A percentile compares a stretch with the other conserved stretches of the same genome.
phyloP scores from a whole-genome alignment of 2,888 invertebrate genomes.

The Andrena flavipes region DNA sequence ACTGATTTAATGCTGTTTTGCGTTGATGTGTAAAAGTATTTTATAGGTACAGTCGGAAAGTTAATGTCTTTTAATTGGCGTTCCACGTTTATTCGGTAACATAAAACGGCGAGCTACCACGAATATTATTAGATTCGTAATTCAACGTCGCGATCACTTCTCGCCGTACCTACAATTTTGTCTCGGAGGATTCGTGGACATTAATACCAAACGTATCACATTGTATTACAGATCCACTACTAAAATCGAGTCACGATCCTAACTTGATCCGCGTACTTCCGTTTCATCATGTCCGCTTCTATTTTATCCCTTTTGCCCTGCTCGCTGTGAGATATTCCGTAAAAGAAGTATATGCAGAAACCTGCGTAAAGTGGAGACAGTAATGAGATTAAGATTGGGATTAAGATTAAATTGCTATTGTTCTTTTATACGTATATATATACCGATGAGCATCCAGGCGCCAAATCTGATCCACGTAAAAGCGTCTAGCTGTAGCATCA shows the following conservation, averaged over 20 bases:
- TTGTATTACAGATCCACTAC: constrained; percentile 7
- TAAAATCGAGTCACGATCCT: constrained; percentile 70
- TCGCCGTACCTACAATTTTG: constrained; percentile 20
- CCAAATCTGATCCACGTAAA: constrained; percentile 96
- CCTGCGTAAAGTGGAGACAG: constrained; percentile 86
- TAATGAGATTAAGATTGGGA: constrained; percentile 87
- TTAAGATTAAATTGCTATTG: constrained; percentile 6
- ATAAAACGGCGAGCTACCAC: not conserved
- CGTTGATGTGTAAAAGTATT: constrained; percentile 20
- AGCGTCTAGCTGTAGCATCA: constrained; percentile 94
- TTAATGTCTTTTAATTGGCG: constrained; percentile 9
- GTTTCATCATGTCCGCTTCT: constrained; percentile 69
- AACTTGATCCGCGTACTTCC: constrained; percentile 72
- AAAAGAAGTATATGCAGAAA: constrained; percentile 93
- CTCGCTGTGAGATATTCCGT: constrained; percentile 92
- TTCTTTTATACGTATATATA: constrained; percentile 69
- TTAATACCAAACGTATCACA: constrained; percentile 49
- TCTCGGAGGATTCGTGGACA: constrained; percentile 12
- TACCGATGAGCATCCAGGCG: constrained; percentile 93
- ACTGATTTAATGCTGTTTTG: constrained; percentile 4
- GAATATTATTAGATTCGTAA: not conserved
- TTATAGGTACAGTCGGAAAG: constrained; percentile 5
- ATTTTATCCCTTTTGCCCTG: constrained; percentile 85
- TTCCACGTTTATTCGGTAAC: not conserved
- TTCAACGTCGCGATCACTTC: constrained; percentile 27